These are phyloP conservation scores for Oryzias celebensis DNA, from an alignment of 2,113 vertebrate species.

Conservation along the genomic window DNA sequence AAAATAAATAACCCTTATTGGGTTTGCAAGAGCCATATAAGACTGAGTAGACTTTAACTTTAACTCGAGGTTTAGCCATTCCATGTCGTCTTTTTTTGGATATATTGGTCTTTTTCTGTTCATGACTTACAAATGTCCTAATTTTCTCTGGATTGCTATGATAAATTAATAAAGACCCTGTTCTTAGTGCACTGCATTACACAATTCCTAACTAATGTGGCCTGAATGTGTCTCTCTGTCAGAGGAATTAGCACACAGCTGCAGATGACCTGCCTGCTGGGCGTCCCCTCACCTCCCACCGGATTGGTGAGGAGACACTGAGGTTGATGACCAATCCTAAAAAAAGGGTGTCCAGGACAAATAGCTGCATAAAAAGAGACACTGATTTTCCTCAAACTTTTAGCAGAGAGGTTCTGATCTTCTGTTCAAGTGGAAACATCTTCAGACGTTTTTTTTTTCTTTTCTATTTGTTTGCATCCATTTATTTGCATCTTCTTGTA, in stretches of 20 bases:
- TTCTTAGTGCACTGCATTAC: background rate
- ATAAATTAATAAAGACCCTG: slow-evolving; percentile 5
- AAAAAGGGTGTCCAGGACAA: slow-evolving; percentile 3
- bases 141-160: background rate
- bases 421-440: background rate
- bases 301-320: slow-evolving; percentile 5
- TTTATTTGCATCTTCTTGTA: too few relatives aligned
- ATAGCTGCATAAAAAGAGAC: background rate
- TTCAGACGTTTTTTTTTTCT: background rate
- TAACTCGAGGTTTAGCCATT: too few relatives aligned
- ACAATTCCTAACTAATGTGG: slow-evolving; percentile 1
- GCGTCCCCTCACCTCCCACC: slow-evolving; percentile 19
- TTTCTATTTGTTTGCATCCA: too few relatives aligned
- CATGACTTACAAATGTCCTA: too few relatives aligned
- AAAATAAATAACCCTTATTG: too few relatives aligned
- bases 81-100: too few relatives aligned
- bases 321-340: slow-evolving; percentile 19
- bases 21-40: too few relatives aligned
- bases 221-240: slow-evolving; percentile 35
- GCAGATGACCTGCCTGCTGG: slow-evolving; percentile 17
- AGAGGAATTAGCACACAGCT: slow-evolving; percentile 29
- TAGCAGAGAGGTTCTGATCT: slow-evolving; percentile 1
- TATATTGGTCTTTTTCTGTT: background rate
- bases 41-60: too few relatives aligned
- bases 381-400: slow-evolving; percentile 10